Evolutionary conservation across 2,113 vertebrate genomes (phyloP).

Genomic region (Copsychus sechellarum): DNA sequence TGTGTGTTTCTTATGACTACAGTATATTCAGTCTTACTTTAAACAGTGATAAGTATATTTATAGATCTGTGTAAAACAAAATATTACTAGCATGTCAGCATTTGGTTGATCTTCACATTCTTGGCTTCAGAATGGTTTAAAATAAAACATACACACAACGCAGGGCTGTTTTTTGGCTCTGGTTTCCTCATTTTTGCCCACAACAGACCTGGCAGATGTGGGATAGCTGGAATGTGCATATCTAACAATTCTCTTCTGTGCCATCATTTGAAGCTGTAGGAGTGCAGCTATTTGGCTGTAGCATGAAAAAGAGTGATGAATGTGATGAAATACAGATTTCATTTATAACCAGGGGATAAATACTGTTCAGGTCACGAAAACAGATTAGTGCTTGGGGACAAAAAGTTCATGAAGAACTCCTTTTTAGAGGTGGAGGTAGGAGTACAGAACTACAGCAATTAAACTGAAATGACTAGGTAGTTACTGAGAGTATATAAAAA

Average conservation of each 20-base stretch:
- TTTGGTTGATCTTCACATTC: conserved; percentile 69
- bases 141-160: conserved; percentile 62
- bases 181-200: conserved; percentile 62
- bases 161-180: conserved; percentile 47
- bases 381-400: conserved; percentile 40
- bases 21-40: conserved; percentile 47
- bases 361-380: conserved; percentile 51
- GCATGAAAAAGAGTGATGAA: conserved; percentile 49
- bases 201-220: conserved; percentile 70
- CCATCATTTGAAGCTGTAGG: conserved; percentile 71
- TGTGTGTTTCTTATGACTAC: conserved; percentile 56
- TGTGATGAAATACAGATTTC: conserved; percentile 69
- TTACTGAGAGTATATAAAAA: conserved; percentile 8
- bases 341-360: conserved; percentile 48
- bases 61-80: conserved; percentile 65
- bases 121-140: conserved; percentile 61
- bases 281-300: conserved; percentile 66
- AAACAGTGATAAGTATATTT: conserved; percentile 69
- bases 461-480: neutral
- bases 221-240: conserved; percentile 69
- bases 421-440: neutral
- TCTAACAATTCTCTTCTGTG: conserved; percentile 70
- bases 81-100: conserved; percentile 63
- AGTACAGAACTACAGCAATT: neutral
- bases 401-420: neutral